phyloP scores from a whole-genome alignment of 1,140 invertebrate species.

The Hyphantria cunea region DNA sequence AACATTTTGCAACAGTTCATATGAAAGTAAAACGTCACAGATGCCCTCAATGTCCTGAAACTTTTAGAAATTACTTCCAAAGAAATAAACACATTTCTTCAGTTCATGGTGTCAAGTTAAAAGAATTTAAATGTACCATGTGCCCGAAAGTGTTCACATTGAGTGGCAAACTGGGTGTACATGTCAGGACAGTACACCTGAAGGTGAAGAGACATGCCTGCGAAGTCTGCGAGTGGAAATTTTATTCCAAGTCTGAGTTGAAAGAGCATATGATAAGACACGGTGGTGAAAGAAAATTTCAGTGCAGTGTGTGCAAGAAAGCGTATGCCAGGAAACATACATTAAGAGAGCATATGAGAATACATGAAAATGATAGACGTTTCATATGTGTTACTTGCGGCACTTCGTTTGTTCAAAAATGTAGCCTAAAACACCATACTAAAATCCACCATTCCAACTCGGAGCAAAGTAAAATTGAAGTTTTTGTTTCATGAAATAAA shows the following conservation, averaged over 20 bases:
- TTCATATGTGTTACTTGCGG: constrained; percentile 79
- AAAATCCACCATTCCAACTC: constrained; percentile 62
- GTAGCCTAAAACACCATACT: constrained; percentile 71
- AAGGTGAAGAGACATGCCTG: constrained; percentile 82
- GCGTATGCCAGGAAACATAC: constrained; percentile 87
- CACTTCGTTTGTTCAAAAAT: constrained; percentile 77
- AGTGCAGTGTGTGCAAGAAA: constrained; percentile 83
- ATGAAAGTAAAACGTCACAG: constrained; percentile 65
- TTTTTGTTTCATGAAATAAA: neutral
- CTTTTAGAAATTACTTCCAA: constrained; percentile 71
- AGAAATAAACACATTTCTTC: constrained; percentile 68
- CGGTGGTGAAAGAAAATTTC: constrained; percentile 84
- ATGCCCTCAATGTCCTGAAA: constrained; percentile 66
- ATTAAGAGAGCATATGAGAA: constrained; percentile 87
- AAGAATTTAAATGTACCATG: constrained; percentile 68
- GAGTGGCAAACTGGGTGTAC: constrained; percentile 66
- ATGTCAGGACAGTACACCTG: constrained; percentile 64
- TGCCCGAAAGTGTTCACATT: constrained; percentile 67
- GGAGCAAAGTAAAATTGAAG: constrained; percentile 5
- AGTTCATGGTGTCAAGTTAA: constrained; percentile 65
- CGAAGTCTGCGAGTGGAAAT: constrained; percentile 84
- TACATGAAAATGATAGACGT: constrained; percentile 83
- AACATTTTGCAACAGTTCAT: constrained; percentile 65
- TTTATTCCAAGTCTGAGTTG: constrained; percentile 83
- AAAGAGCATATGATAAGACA: constrained; percentile 86